Evolutionary conservation across 2,797 vertebrate species (phyloP).

Genomic region (Denticeps clupeoides): DNA sequence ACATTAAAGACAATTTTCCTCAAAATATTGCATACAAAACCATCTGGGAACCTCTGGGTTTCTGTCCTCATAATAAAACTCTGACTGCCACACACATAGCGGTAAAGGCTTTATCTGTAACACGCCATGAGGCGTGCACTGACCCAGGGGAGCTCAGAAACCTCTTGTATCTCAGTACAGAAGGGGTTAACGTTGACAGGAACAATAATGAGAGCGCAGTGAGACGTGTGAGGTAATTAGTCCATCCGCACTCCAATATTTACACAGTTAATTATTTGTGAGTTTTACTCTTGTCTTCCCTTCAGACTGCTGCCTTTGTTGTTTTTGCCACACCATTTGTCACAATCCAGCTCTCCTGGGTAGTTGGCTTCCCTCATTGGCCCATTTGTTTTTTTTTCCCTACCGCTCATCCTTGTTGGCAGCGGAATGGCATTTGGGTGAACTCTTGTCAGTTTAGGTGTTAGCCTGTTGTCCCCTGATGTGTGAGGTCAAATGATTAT

Average conservation of each 20-base stretch:
- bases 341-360: slow-evolving; percentile 60
- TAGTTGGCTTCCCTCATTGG: slow-evolving; percentile 32
- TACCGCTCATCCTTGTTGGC: slow-evolving; percentile 22
- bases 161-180: slow-evolving; percentile 11
- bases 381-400: slow-evolving; percentile 18
- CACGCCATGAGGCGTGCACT: background rate
- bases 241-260: slow-evolving; percentile 69
- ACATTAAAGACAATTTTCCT: too few relatives aligned
- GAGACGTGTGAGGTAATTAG: slow-evolving; percentile 71
- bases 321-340: slow-evolving; percentile 68
- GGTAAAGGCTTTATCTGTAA: background rate
- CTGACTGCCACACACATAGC: background rate
- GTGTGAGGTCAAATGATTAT: slow-evolving; percentile 58
- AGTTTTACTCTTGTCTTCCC: slow-evolving; percentile 68
- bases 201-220: slow-evolving; percentile 67
- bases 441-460: slow-evolving; percentile 50
- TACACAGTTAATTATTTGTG: slow-evolving; percentile 76
- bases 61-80: too few relatives aligned
- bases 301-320: slow-evolving; percentile 62
- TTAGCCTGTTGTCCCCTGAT: slow-evolving; percentile 47
- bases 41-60: too few relatives aligned
- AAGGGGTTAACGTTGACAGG: slow-evolving; percentile 56
- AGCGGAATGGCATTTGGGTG: slow-evolving; percentile 48
- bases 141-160: background rate
- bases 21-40: too few relatives aligned